These are phyloP conservation scores for Lasioglossum leucozonium DNA, from an alignment of 2,888 invertebrate species.

Conservation along the genomic window DNA sequence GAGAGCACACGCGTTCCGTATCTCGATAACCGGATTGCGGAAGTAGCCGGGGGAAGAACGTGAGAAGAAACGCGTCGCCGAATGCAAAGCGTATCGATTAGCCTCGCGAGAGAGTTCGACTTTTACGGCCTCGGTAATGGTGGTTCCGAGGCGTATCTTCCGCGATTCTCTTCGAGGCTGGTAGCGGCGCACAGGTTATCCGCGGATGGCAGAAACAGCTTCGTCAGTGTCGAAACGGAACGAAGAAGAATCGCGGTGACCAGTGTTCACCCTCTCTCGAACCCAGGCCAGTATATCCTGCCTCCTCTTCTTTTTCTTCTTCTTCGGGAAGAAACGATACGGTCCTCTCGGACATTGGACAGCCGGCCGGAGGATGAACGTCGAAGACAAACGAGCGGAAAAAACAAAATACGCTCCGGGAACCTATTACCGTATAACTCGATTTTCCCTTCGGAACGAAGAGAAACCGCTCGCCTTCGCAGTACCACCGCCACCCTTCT, in stretches of 20 bases:
- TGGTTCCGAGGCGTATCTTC: neutral
- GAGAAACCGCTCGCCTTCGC: constrained; percentile 35
- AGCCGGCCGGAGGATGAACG: constrained; percentile 13
- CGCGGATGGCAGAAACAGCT: constrained; percentile 14
- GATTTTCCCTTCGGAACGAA: constrained; percentile 45
- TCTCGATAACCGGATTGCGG: constrained; percentile 33
- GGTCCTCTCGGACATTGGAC: constrained; percentile 13
- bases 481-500: neutral
- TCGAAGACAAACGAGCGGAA: constrained; percentile 26
- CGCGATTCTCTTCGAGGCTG: neutral
- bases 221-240: constrained; percentile 39
- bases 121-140: neutral
- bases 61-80: neutral
- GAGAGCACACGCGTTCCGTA: constrained; percentile 4
- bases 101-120: neutral
- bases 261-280: neutral
- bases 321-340: constrained; percentile 9
- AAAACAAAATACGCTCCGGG: constrained; percentile 26
- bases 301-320: neutral
- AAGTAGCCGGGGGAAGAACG: neutral
- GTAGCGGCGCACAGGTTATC: neutral
- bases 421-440: constrained; percentile 57
- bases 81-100: constrained; percentile 1
- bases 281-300: constrained; percentile 1
- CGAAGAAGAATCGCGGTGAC: constrained; percentile 45